Evolutionary conservation across 2,888 invertebrate species (phyloP).

Genomic region (Cosmorhoe ocellata): DNA sequence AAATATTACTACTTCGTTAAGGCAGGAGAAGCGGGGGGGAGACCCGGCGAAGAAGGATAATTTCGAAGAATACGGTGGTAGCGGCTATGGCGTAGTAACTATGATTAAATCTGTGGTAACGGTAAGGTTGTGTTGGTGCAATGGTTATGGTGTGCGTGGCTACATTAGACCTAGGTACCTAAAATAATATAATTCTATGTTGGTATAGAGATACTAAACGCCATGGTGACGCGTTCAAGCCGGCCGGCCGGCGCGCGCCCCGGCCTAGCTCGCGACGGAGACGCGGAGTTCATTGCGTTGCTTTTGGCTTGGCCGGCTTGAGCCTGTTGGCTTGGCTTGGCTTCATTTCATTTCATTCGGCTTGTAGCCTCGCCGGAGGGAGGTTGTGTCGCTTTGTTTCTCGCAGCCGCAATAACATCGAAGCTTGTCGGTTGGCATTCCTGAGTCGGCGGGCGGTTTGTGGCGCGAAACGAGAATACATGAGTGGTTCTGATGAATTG

Average conservation of each 20-base stretch:
- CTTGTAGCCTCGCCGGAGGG: constrained; percentile 45
- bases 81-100: too few species aligned
- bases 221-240: constrained; percentile 19
- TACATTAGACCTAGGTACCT: neutral
- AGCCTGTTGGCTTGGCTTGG: constrained; percentile 12
- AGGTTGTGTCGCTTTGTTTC: constrained; percentile 53
- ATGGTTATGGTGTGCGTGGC: constrained; percentile 51
- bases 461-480: constrained; percentile 77
- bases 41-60: constrained; percentile 67
- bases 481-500: constrained; percentile 72
- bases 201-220: too few species aligned
- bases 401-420: constrained; percentile 54
- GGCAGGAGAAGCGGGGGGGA: constrained; percentile 39
- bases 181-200: too few species aligned
- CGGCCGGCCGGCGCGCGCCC: constrained; percentile 37
- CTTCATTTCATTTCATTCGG: constrained; percentile 46
- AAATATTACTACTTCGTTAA: constrained; percentile 2
- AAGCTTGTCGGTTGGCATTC: constrained; percentile 74
- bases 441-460: constrained; percentile 60
- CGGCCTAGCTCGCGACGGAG: too few species aligned
- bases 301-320: too few species aligned
- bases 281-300: too few species aligned
- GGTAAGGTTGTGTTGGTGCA: constrained; percentile 55
- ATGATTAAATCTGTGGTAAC: too few species aligned
- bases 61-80: constrained; percentile 53